phyloP scores from a whole-genome alignment of 1,140 invertebrate genomes.

The Drosophila bifasciata region DNA sequence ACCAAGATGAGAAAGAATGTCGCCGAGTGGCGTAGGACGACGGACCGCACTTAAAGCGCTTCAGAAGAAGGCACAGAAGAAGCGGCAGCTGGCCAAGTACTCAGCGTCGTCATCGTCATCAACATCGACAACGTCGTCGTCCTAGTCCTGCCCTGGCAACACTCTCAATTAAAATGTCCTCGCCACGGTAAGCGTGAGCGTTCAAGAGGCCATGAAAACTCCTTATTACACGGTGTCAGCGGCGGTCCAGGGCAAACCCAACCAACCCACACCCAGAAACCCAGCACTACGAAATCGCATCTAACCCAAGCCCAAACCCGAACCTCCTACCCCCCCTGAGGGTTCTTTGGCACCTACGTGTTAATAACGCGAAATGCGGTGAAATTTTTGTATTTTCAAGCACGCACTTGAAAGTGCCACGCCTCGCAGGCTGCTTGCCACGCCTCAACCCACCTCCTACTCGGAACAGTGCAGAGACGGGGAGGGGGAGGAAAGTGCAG shows the following conservation, averaged over 20 bases:
- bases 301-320: conserved; percentile 6
- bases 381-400: conserved; percentile 79
- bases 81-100: conserved; percentile 76
- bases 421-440: conserved; percentile 61
- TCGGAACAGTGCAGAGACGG: neutral
- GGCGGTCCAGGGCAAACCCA: conserved; percentile 37
- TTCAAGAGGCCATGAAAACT: conserved; percentile 82
- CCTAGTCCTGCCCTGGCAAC: conserved; percentile 64
- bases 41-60: conserved; percentile 63
- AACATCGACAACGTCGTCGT: conserved; percentile 31
- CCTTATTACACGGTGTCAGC: conserved; percentile 79
- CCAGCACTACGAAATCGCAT: conserved; percentile 17
- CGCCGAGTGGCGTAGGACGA: conserved; percentile 19
- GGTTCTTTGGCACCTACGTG: conserved; percentile 69
- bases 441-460: conserved; percentile 13
- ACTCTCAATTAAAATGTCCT: conserved; percentile 82
- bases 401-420: conserved; percentile 63
- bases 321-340: neutral
- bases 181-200: conserved; percentile 80
- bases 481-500: too few relatives aligned
- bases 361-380: conserved; percentile 81
- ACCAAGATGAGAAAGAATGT: conserved; percentile 36
- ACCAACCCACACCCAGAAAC: conserved; percentile 26
- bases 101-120: conserved; percentile 44
- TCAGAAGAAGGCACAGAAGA: conserved; percentile 42